Conservation (phyloP, 2,888 invertebrate species). For the Marasmarcha lunaedactyla region DNA sequence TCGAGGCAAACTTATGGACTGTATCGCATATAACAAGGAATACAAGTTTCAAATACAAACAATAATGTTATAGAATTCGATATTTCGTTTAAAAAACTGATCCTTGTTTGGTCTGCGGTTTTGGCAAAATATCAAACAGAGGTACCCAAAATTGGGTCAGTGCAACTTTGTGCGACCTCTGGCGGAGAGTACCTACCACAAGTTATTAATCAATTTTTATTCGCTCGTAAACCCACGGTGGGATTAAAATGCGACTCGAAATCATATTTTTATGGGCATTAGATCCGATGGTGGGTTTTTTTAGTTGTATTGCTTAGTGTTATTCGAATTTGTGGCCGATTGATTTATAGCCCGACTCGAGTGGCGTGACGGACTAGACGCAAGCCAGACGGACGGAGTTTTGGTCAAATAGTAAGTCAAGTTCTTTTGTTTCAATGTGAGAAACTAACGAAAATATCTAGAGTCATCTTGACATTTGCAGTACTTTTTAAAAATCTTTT, state of each 20-base stretch:
- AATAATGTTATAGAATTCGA: background rate
- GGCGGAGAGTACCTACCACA: slow-evolving; percentile 24
- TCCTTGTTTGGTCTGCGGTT: slow-evolving; percentile 49
- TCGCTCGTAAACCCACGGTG: slow-evolving; percentile 56
- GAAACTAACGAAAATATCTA: no score
- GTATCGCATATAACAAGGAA: no score
- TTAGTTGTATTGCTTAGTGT: slow-evolving; percentile 50
- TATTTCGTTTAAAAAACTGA: background rate
- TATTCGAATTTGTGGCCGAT: slow-evolving; percentile 53
- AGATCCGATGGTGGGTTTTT: slow-evolving; percentile 61
- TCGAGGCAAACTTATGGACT: no score
- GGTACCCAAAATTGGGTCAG: slow-evolving; percentile 45
- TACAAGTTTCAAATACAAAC: no score
- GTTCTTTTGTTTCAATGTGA: no score
- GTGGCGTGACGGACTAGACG: slow-evolving; percentile 41
- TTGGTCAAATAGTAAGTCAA: slow-evolving; percentile 4
- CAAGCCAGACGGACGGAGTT: slow-evolving; percentile 31
- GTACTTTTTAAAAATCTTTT: no score
- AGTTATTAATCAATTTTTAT: slow-evolving; percentile 65
- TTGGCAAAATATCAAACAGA: slow-evolving; percentile 45
- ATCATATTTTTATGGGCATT: slow-evolving; percentile 67
- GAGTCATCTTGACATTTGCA: no score
- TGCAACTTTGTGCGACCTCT: slow-evolving; percentile 55
- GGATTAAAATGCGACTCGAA: slow-evolving; percentile 57
- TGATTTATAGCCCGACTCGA: slow-evolving; percentile 45